phyloP scores from a whole-genome alignment of 2,113 vertebrate genomes.

The Vulpes vulpes region DNA sequence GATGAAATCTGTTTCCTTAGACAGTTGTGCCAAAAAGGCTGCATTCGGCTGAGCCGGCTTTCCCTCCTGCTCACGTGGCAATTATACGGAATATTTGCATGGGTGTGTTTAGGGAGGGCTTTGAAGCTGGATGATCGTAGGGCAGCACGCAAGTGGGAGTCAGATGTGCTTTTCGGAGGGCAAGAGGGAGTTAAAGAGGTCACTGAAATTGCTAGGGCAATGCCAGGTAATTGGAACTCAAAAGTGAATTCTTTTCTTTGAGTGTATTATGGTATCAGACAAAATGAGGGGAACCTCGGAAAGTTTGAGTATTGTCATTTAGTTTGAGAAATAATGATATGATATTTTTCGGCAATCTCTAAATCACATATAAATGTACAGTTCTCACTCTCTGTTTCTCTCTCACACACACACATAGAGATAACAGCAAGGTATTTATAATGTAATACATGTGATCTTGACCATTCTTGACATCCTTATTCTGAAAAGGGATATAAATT shows the following conservation, averaged over 20 bases:
- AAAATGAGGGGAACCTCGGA: not conserved
- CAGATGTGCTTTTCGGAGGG: not conserved
- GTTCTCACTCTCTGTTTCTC: too few species aligned
- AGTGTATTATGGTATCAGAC: not conserved
- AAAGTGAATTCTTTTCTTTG: not conserved
- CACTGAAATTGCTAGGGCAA: too few species aligned
- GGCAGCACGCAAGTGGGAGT: not conserved
- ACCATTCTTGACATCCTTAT: not conserved
- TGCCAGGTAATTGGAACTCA: not conserved
- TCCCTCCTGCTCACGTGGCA: not conserved
- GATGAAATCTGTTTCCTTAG: not conserved
- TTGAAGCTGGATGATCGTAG: accelerated
- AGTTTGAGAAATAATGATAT: not conserved
- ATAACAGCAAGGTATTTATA: not conserved
- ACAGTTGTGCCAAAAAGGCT: conserved; percentile 29
- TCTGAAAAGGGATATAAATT: not conserved
- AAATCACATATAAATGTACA: not conserved
- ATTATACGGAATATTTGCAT: accelerated
- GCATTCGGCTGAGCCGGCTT: not conserved
- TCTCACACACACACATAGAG: too few species aligned
- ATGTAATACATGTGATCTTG: not conserved
- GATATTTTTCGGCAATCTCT: not conserved
- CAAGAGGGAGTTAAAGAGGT: not conserved
- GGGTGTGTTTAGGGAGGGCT: not conserved
- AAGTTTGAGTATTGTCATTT: not conserved